phyloP scores from a whole-genome alignment of 2,797 vertebrate species.

The Chrysocyon brachyurus region DNA sequence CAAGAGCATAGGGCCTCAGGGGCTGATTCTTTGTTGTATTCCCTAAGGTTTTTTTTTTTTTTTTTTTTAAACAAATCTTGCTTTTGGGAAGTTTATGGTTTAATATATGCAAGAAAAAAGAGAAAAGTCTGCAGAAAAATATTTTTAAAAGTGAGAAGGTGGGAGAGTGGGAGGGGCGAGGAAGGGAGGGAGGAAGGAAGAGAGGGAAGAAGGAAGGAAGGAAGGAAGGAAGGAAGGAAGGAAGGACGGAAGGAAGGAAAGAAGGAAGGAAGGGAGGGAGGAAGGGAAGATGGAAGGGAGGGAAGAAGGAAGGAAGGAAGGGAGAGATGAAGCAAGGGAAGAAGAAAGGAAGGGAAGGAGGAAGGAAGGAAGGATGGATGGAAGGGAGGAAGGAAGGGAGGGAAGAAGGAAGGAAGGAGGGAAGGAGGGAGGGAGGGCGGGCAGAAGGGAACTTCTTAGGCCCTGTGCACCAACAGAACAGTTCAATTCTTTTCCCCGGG shows the following conservation, averaged over 20 bases:
- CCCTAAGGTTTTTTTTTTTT: background rate
- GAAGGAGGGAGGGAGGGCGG: background rate
- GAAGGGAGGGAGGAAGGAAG: rapidly evolving
- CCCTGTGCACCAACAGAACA: background rate
- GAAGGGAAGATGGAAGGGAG: rapidly evolving
- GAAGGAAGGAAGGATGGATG: background rate
- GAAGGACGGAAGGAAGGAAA: too few relatives aligned
- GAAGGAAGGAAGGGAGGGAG: background rate
- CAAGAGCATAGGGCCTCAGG: background rate
- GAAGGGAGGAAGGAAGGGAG: rapidly evolving
- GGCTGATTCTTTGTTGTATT: background rate
- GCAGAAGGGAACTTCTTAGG: background rate
- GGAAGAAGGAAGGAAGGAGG: rapidly evolving
- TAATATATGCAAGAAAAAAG: background rate
- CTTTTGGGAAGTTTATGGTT: background rate
- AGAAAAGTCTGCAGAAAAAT: background rate
- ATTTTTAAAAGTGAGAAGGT: background rate
- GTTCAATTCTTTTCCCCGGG: background rate
- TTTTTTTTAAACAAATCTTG: background rate
- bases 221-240: rapidly evolving
- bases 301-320: too few relatives aligned
- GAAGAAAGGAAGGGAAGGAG: background rate
- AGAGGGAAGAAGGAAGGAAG: too few relatives aligned
- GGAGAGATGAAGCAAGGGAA: background rate
- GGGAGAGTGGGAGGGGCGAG: too few relatives aligned